Conservation (phyloP, 2,888 invertebrate species). For the Drosophila mettleri region DNA sequence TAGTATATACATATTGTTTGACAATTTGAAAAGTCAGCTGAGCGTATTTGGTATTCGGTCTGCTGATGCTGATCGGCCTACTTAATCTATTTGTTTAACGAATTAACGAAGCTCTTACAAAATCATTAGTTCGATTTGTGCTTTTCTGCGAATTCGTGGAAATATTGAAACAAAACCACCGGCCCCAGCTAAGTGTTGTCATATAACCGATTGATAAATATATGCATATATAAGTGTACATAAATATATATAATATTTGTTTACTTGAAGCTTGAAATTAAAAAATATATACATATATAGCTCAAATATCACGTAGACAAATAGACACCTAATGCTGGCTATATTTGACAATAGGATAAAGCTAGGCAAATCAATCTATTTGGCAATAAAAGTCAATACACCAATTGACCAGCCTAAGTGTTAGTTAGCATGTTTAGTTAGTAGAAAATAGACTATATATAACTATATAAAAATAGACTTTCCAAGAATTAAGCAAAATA, state of each 20-base stretch:
- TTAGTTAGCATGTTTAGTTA: too few species aligned
- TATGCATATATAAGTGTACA: background rate
- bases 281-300: background rate
- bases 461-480: too few species aligned
- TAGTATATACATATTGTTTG: too few species aligned
- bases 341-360: too few species aligned
- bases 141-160: slow-evolving; percentile 40
- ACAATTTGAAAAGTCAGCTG: too few species aligned
- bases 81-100: slow-evolving; percentile 48
- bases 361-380: too few species aligned
- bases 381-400: too few species aligned
- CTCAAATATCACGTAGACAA: background rate
- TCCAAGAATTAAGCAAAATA: too few species aligned
- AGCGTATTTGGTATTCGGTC: background rate
- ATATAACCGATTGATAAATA: background rate
- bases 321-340: too few species aligned
- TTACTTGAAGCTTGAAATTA: background rate
- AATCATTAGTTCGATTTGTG: slow-evolving; percentile 25
- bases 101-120: slow-evolving; percentile 43
- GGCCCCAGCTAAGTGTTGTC: background rate
- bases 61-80: background rate
- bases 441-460: too few species aligned
- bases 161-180: slow-evolving; percentile 17
- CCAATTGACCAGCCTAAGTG: too few species aligned
- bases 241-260: background rate